These are phyloP conservation scores for Drosophila mettleri DNA, from an alignment of 2,888 invertebrate genomes.

Conservation along the genomic window DNA sequence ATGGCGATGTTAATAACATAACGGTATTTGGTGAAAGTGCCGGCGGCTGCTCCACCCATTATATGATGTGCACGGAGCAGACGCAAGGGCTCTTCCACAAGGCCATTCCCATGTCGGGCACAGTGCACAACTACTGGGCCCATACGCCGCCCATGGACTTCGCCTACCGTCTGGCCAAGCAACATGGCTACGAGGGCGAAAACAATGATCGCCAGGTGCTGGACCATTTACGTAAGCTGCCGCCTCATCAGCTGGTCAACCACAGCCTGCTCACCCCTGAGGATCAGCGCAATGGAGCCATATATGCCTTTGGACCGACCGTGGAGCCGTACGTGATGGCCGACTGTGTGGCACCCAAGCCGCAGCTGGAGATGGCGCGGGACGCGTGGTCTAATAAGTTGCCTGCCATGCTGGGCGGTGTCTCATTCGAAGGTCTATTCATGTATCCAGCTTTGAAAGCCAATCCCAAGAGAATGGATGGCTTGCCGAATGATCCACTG, in stretches of 20 bases:
- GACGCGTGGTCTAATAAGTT: constrained; percentile 81
- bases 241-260: constrained; percentile 67
- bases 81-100: constrained; percentile 84
- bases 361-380: constrained; percentile 76
- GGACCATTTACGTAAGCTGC: constrained; percentile 80
- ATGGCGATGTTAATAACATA: constrained; percentile 86
- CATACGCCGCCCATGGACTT: constrained; percentile 69
- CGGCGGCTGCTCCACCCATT: constrained; percentile 85
- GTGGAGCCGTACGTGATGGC: constrained; percentile 80
- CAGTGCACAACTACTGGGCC: constrained; percentile 77
- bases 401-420: constrained; percentile 81
- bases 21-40: constrained; percentile 86
- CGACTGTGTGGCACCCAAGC: constrained; percentile 75
- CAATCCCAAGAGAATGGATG: constrained; percentile 53
- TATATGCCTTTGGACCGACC: constrained; percentile 80
- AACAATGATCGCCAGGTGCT: constrained; percentile 83
- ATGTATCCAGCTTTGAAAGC: constrained; percentile 72
- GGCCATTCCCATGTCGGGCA: constrained; percentile 83
- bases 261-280: constrained; percentile 73
- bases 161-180: constrained; percentile 80
- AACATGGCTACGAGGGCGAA: constrained; percentile 79
- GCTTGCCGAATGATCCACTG: constrained; percentile 51
- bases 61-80: constrained; percentile 85
- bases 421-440: constrained; percentile 82
- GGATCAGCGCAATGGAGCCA: constrained; percentile 69